phyloP scores from a whole-genome alignment of 2,113 vertebrate species.

The Silurus asotus region DNA sequence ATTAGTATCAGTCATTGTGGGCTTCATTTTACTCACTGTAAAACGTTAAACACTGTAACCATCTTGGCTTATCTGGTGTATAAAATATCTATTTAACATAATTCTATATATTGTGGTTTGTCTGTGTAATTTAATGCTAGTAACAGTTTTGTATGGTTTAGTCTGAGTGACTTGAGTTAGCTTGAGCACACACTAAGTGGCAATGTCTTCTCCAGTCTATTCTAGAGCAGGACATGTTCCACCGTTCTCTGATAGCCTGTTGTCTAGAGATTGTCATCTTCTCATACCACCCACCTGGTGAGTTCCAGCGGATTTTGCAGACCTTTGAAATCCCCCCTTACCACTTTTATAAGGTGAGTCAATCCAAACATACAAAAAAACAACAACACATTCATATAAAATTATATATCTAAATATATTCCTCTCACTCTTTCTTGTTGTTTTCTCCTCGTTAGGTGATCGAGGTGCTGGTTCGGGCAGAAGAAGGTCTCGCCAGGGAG shows the following conservation, averaged over 20 bases:
- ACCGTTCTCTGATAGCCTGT: constrained; percentile 86
- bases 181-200: neutral
- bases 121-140: neutral
- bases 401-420: neutral
- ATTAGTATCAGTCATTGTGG: neutral
- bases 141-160: neutral
- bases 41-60: neutral
- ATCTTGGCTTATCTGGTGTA: neutral
- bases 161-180: neutral
- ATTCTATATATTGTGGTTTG: neutral
- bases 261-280: constrained; percentile 90
- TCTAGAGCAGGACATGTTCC: constrained; percentile 90
- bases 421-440: neutral
- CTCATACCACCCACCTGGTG: constrained; percentile 86
- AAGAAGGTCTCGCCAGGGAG: constrained; percentile 90
- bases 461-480: constrained; percentile 88
- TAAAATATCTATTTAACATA: neutral
- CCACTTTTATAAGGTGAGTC: constrained; percentile 88
- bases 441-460: constrained; percentile 78
- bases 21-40: neutral
- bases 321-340: constrained; percentile 87
- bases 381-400: neutral
- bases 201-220: constrained; percentile 73
- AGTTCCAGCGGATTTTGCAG: constrained; percentile 80
- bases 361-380: neutral